Percentiles rank a stretch among this genome's conserved stretches.
phyloP scores from a whole-genome alignment of 1,140 invertebrate genomes.

The Drosophila oshimai region DNA sequence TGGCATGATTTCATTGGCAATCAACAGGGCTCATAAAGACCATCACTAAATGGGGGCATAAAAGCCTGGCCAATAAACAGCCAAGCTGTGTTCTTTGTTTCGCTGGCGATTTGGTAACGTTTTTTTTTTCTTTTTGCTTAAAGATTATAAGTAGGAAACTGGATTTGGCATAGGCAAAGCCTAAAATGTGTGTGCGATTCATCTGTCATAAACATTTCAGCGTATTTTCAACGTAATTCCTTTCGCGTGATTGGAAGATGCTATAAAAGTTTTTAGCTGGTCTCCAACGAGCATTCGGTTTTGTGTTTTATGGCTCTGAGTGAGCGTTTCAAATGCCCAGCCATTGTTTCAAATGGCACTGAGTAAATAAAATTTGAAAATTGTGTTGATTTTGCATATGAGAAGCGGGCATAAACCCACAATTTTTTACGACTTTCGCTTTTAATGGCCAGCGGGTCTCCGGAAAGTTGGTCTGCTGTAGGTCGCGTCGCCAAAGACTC shows the following conservation, averaged over 20 bases:
- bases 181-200: constrained; percentile 18
- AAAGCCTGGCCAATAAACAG: constrained; percentile 53
- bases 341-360: constrained; percentile 64
- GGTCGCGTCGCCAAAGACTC: constrained; percentile 47
- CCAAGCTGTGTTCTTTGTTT: constrained; percentile 37
- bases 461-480: constrained; percentile 58
- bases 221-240: constrained; percentile 44
- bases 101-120: constrained; percentile 44
- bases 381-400: constrained; percentile 73
- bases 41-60: constrained; percentile 46
- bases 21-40: constrained; percentile 43
- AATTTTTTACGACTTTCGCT: constrained; percentile 75
- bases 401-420: constrained; percentile 28
- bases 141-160: constrained; percentile 60
- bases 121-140: constrained; percentile 15
- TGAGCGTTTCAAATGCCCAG: constrained; percentile 54
- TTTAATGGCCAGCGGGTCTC: constrained; percentile 55
- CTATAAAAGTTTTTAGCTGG: constrained; percentile 57
- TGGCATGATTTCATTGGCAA: constrained; percentile 42
- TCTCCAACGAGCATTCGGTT: not conserved
- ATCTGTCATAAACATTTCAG: constrained; percentile 63
- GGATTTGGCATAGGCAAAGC: constrained; percentile 49
- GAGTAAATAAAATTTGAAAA: constrained; percentile 59
- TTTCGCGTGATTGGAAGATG: constrained; percentile 53
- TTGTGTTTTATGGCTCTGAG: constrained; percentile 15